Conservation (phyloP, 2,113 vertebrate genomes). For the Microtus richardsoni region DNA sequence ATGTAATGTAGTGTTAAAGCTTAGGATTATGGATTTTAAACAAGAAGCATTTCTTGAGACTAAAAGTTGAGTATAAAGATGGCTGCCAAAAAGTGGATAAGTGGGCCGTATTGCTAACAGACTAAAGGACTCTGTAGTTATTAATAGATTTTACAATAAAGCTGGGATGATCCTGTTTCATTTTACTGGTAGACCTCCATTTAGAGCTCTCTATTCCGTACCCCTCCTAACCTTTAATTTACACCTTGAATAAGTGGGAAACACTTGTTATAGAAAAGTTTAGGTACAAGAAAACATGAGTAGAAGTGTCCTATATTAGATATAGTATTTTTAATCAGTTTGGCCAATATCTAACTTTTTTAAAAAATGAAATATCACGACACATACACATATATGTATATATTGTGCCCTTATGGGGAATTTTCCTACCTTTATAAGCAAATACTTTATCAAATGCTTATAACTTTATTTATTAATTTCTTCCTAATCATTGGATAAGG, state of each 20-base stretch:
- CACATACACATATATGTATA: background rate
- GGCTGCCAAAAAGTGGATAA: background rate
- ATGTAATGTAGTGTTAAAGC: background rate
- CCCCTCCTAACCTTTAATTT: background rate
- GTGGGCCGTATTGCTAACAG: background rate
- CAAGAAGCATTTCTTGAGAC: constrained; percentile 7
- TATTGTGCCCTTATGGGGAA: constrained; percentile 32
- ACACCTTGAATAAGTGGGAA: background rate
- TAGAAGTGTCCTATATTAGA: background rate
- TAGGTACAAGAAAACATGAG: constrained; percentile 19
- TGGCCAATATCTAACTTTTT: background rate
- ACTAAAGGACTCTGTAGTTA: background rate
- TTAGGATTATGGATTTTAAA: background rate
- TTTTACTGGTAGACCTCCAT: background rate
- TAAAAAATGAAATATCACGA: background rate
- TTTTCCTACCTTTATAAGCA: constrained; percentile 29
- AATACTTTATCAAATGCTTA: background rate
- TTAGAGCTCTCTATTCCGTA: background rate
- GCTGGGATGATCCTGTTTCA: background rate
- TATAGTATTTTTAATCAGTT: constrained; percentile 17
- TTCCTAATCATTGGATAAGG: background rate
- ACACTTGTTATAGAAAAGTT: background rate
- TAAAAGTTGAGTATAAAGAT: background rate
- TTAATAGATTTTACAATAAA: background rate
- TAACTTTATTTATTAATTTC: constrained; percentile 26